Evolutionary conservation across 2,888 invertebrate genomes (phyloP).

Genomic region (Lochmaea crataegi): DNA sequence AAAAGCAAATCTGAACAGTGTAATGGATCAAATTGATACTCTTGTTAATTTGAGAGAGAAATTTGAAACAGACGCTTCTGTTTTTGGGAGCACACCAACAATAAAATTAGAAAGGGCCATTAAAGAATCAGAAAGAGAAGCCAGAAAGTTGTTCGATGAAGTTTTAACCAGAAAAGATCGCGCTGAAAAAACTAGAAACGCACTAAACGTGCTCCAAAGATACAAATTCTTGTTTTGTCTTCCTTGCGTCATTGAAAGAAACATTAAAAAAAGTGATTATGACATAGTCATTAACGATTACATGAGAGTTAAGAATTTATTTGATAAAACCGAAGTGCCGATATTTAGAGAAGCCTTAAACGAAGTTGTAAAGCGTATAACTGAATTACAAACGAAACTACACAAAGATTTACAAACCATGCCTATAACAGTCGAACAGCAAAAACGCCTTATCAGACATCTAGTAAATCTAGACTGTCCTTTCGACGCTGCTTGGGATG

Average conservation of each 20-base stretch:
- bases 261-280: constrained; percentile 94
- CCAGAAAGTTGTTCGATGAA: constrained; percentile 92
- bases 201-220: constrained; percentile 89
- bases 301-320: constrained; percentile 93
- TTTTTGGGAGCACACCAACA: constrained; percentile 79
- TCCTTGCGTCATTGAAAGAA: constrained; percentile 93
- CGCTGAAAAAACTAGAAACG: constrained; percentile 96
- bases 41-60: constrained; percentile 83
- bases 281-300: constrained; percentile 98
- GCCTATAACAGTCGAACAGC: constrained; percentile 93
- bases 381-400: constrained; percentile 82
- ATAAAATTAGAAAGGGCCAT: constrained; percentile 83
- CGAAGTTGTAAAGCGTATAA: constrained; percentile 92
- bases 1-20: constrained; percentile 91
- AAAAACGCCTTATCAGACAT: constrained; percentile 91
- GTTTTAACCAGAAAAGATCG: constrained; percentile 92
- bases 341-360: constrained; percentile 88
- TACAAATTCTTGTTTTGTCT: constrained; percentile 97
- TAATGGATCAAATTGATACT: constrained; percentile 90
- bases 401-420: constrained; percentile 87
- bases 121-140: constrained; percentile 89
- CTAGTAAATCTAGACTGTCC: constrained; percentile 80
- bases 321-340: constrained; percentile 91
- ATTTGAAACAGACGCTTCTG: constrained; percentile 77
- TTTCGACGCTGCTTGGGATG: constrained; percentile 97